A percentile compares a stretch with the other conserved stretches of the same genome.
Conservation (phyloP, 2,888 invertebrate genomes). For the Sthenelais limicola region DNA sequence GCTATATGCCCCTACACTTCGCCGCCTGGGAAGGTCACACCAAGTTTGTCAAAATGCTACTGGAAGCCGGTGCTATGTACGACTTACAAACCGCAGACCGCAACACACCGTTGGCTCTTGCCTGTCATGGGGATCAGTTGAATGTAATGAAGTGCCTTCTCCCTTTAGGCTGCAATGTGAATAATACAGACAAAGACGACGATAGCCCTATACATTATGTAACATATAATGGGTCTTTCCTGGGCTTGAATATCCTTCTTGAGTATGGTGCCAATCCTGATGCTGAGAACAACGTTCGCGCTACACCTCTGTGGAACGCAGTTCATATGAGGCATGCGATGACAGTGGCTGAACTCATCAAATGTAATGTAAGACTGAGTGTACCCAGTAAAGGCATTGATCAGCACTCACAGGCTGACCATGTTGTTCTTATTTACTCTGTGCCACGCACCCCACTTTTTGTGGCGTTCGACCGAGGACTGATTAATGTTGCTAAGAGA, state of each 20-base stretch:
- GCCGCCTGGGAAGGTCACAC: conserved; percentile 65
- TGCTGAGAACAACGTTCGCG: conserved; percentile 53
- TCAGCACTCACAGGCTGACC: conserved; percentile 58
- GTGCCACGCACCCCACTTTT: conserved; percentile 56
- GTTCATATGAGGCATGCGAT: conserved; percentile 55
- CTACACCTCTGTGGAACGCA: conserved; percentile 66
- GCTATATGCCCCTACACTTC: conserved; percentile 62
- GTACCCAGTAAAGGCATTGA: conserved; percentile 57
- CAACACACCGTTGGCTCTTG: conserved; percentile 64
- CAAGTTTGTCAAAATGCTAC: conserved; percentile 53
- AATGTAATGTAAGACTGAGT: conserved; percentile 58
- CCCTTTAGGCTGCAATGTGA: conserved; percentile 59
- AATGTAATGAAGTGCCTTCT: conserved; percentile 56
- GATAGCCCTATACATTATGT: conserved; percentile 66
- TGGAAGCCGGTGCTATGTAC: conserved; percentile 55
- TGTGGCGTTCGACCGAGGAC: conserved; percentile 15
- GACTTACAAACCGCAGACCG: conserved; percentile 58
- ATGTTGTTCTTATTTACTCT: conserved; percentile 54
- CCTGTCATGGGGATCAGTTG: conserved; percentile 59
- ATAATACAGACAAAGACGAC: conserved; percentile 63
- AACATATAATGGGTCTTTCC: conserved; percentile 60
- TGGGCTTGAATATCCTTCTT: conserved; percentile 56
- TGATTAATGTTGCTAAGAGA: neutral
- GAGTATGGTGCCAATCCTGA: conserved; percentile 61
- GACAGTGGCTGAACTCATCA: conserved; percentile 56